Evolutionary conservation across 2,113 vertebrate genomes (phyloP).

Genomic region (Aspidoscelis tigris): DNA sequence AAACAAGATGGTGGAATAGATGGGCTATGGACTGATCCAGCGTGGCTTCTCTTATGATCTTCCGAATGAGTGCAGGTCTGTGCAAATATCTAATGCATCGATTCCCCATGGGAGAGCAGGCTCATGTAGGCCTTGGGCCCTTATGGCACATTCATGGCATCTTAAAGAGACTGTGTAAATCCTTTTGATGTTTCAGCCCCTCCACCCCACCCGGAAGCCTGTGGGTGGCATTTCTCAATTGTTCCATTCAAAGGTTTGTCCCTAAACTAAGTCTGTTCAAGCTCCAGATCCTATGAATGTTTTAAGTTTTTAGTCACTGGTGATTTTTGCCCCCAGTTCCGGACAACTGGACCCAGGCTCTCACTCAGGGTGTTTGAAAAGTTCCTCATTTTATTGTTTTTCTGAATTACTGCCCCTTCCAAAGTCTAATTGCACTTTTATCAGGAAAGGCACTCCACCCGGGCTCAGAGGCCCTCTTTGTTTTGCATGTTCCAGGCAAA

Average conservation of each 20-base stretch:
- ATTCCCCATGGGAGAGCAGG: no score
- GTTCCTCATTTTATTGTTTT: no score
- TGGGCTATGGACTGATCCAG: no score
- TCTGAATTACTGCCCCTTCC: no score
- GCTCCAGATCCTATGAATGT: neutral
- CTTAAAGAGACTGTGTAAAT: rapidly evolving
- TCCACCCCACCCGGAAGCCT: rapidly evolving
- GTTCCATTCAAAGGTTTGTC: neutral
- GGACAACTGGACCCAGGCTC: neutral
- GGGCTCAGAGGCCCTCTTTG: neutral
- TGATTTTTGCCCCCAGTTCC: neutral
- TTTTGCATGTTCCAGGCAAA: neutral
- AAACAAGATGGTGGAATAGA: no score
- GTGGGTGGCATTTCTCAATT: neutral
- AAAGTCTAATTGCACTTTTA: no score
- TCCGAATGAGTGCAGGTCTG: no score
- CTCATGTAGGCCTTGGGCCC: no score
- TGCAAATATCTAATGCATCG: no score
- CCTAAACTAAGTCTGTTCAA: no score
- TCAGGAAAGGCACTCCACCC: neutral
- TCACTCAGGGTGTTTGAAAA: neutral
- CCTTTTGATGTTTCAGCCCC: neutral
- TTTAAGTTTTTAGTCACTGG: neutral
- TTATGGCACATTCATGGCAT: no score
- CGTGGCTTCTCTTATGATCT: no score